phyloP scores from a whole-genome alignment of 2,888 invertebrate species.

The Hirtodrosophila alboralis region DNA sequence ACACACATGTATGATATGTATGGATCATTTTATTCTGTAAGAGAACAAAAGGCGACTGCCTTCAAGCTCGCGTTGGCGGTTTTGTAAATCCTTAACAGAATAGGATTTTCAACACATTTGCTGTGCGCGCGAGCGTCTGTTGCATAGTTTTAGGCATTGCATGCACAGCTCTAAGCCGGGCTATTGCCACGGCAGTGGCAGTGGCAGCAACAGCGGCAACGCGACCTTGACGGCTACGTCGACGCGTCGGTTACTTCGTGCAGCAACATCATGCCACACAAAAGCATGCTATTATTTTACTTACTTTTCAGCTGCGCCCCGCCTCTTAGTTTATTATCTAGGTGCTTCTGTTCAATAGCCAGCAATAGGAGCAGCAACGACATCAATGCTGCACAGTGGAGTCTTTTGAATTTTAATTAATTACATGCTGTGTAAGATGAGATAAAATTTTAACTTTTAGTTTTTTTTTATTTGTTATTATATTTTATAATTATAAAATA shows the following conservation, averaged over 20 bases:
- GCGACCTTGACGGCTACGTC: slow-evolving; percentile 2
- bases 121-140: slow-evolving; percentile 35
- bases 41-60: slow-evolving; percentile 22
- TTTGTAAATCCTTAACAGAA: slow-evolving; percentile 67
- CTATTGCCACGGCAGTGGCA: slow-evolving; percentile 32
- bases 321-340: slow-evolving; percentile 57
- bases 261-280: slow-evolving; percentile 46
- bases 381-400: not conserved
- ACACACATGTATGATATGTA: slow-evolving; percentile 2
- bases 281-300: slow-evolving; percentile 56
- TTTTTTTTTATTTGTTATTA: no score
- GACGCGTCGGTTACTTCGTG: not conserved
- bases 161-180: slow-evolving; percentile 44
- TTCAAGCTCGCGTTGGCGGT: slow-evolving; percentile 26
- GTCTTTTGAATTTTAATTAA: no score
- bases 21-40: slow-evolving; percentile 25
- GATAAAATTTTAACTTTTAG: no score
- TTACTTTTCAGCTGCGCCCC: slow-evolving; percentile 11
- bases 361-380: not conserved
- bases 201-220: no score
- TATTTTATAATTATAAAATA: no score
- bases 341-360: slow-evolving; percentile 65
- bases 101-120: slow-evolving; percentile 71
- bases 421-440: no score
- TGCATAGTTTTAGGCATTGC: slow-evolving; percentile 76